Evolutionary conservation across 2,888 invertebrate genomes (phyloP), one percentile per base, ranked within the genome.

Genomic region (Kryphioiulus occultus): DNA sequence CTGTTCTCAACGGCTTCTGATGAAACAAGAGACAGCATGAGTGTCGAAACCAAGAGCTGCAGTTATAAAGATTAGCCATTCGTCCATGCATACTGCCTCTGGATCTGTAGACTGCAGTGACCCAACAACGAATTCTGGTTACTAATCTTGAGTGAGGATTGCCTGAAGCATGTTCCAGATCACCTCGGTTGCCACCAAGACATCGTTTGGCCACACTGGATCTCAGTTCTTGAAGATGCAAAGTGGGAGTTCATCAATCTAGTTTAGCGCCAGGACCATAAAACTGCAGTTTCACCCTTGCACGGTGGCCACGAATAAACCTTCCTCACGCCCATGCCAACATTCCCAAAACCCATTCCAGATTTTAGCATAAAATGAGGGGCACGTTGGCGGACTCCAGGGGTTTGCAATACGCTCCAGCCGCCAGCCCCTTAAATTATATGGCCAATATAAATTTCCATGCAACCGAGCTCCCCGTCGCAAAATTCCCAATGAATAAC

Each of bases 291-390:
- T 59, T 47, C 47, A 7, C n/a, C 53, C 53, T 4, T 17, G n/a
- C 53, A 59, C n/a, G 53, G 2, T 59, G 53, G 53, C 53, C 19
- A 59, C 53, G n/a, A 59, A 59, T 59, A 59, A 59, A 59, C 53
- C n/a, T 53, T 59, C 53, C 53, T 2, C 53, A n/a, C n/a, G 53
- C 53, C 19, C 53, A 59, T 59, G 53, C 53, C 53, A 59, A 59
- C 53, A 59, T 59, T 59, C 53, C 53, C 53, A 3, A 59, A 59
- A 59, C 53, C 53, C 53, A 59, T 59, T 59, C 53, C 53, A 59
- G 53, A 59, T 59, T 47, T 59, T 47, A 59, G n/a, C 53, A 59
- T 59, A 59, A 59, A 59, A 59, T 59, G n/a, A 59, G 53, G 53
- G 53, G 53, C 53, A n/a, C 53, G 47, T 17, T 19, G 47, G 10